Percentiles rank a stretch among this genome's conserved stretches.
phyloP scores from a whole-genome alignment of 2,113 vertebrate species.

The Bufo gargarizans region DNA sequence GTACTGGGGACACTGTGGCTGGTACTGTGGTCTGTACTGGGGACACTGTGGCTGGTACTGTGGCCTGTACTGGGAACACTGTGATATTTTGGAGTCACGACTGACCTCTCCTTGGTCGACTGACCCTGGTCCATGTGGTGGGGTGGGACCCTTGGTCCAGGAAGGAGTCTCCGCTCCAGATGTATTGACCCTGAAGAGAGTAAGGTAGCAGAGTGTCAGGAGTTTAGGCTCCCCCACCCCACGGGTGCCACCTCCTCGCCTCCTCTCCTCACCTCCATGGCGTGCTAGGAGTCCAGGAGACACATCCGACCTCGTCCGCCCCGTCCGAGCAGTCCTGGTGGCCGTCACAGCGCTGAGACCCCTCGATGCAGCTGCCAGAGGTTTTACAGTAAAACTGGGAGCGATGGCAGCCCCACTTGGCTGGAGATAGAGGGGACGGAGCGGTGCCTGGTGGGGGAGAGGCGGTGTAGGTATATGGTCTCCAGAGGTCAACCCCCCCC shows the following conservation, averaged over 20 bases:
- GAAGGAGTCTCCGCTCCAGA: background rate
- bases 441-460: constrained; percentile 62
- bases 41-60: too few relatives aligned
- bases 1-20: too few relatives aligned
- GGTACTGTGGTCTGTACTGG: background rate
- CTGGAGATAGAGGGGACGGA: constrained; percentile 62
- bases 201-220: background rate
- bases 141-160: background rate
- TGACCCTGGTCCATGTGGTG: background rate
- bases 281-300: constrained; percentile 33
- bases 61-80: background rate
- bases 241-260: background rate
- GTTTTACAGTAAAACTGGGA: constrained; percentile 75
- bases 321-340: constrained; percentile 71
- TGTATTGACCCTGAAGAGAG: background rate
- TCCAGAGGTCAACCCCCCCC: background rate
- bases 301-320: constrained; percentile 77
- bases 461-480: background rate
- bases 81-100: background rate
- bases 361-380: constrained; percentile 71
- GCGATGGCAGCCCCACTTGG: constrained; percentile 59
- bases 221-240: background rate
- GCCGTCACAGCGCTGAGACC: constrained; percentile 69
- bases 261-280: constrained; percentile 7
- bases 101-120: background rate